A percentile compares a stretch with the other conserved stretches of the same genome.
Evolutionary conservation across 2,113 vertebrate species (phyloP).

Genomic region (Pluvialis apricaria): DNA sequence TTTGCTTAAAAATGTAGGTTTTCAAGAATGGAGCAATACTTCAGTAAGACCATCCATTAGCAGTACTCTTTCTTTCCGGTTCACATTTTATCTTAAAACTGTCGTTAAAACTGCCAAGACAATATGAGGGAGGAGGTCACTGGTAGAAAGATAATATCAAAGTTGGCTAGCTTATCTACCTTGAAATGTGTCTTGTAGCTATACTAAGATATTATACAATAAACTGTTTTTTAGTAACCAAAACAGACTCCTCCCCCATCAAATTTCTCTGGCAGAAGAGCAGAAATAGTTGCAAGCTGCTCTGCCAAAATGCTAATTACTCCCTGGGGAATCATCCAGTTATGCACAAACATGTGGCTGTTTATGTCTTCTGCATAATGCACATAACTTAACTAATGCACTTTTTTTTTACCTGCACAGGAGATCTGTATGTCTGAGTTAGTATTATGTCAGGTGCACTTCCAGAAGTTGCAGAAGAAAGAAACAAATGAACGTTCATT

Average conservation of each 20-base stretch:
- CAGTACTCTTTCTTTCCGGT: neutral
- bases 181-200: constrained; percentile 1
- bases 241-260: constrained; percentile 42
- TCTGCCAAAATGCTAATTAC: constrained; percentile 58
- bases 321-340: constrained; percentile 7
- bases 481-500: neutral
- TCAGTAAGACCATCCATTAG: neutral
- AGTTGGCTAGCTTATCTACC: neutral
- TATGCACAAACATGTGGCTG: constrained; percentile 8
- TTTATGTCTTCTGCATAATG: constrained; percentile 3
- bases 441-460: neutral
- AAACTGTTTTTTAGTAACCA: neutral
- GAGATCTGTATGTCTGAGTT: neutral
- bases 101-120: neutral
- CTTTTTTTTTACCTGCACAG: neutral
- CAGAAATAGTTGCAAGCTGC: constrained; percentile 25
- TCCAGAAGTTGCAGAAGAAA: constrained; percentile 7
- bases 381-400: neutral
- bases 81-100: neutral
- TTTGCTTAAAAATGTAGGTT: neutral
- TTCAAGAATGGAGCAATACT: neutral
- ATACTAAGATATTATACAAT: neutral
- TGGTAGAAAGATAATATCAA: neutral
- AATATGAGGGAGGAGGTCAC: neutral
- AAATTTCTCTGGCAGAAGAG: constrained; percentile 46